A percentile compares a stretch with the other conserved stretches of the same genome.
These are phyloP conservation scores for Campylomormyrus tamandua DNA, from an alignment of 2,113 vertebrate species.

Conservation along the genomic window DNA sequence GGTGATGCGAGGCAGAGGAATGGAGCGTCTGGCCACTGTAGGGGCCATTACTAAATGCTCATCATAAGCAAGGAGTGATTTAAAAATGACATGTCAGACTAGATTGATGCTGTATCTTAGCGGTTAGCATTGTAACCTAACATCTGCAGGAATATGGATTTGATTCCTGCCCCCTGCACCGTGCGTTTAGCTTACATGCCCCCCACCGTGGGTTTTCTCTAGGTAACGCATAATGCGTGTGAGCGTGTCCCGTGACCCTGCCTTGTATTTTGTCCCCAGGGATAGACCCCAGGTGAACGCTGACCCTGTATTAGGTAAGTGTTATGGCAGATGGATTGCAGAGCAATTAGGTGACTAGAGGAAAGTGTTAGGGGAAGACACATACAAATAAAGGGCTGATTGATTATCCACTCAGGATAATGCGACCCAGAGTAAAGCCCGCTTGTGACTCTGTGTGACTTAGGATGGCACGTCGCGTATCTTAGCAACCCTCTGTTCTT, in stretches of 20 bases:
- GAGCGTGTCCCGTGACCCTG: not conserved
- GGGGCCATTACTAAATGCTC: not conserved
- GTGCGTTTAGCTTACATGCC: not conserved
- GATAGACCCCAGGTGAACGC: not conserved
- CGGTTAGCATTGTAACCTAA: not conserved
- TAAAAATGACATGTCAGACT: not conserved
- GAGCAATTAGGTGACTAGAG: not conserved
- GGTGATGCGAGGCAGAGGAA: not conserved
- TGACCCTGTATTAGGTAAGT: not conserved
- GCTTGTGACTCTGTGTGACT: not conserved
- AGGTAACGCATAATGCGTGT: not conserved
- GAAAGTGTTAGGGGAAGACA: not conserved
- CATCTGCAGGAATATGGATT: not conserved
- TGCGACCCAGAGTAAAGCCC: not conserved
- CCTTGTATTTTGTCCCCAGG: not conserved
- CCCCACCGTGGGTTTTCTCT: not conserved
- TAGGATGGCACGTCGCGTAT: not conserved
- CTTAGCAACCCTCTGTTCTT: slow-evolving; percentile 1
- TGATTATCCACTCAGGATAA: not conserved
- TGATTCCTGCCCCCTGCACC: not conserved
- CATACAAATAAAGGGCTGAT: not conserved
- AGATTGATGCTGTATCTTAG: not conserved
- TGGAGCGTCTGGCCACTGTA: not conserved
- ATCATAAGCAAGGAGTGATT: not conserved
- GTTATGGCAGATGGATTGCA: not conserved